These are phyloP conservation scores for Eutolmus rufibarbis DNA, from an alignment of 2,888 invertebrate genomes.

Conservation along the genomic window DNA sequence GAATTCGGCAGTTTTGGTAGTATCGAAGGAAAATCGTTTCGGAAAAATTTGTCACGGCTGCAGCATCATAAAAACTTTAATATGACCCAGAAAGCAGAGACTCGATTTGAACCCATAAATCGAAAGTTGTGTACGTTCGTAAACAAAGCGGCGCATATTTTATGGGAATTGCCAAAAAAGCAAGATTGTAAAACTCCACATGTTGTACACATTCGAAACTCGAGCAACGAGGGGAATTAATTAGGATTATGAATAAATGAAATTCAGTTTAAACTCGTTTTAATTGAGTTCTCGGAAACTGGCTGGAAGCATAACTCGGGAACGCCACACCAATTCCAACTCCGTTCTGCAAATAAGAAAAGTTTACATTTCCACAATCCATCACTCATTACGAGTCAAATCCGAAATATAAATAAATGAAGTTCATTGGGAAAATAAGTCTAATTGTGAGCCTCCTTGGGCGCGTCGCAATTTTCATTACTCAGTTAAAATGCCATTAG, in stretches of 20 bases:
- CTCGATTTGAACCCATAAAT: not conserved
- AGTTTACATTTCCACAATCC: not conserved
- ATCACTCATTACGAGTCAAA: not conserved
- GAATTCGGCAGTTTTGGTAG: not conserved
- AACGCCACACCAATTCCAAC: not conserved
- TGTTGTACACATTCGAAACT: not conserved
- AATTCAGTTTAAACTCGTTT: not conserved
- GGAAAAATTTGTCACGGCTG: not conserved
- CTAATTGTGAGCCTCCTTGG: not conserved
- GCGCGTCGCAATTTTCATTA: not conserved
- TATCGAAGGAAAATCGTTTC: not conserved
- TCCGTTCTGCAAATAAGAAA: not conserved
- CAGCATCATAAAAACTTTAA: not conserved
- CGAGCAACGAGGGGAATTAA: not conserved
- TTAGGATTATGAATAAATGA: slow-evolving; percentile 5
- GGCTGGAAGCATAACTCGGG: not conserved
- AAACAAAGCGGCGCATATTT: not conserved
- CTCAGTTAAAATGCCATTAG: slow-evolving; percentile 8
- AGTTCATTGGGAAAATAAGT: not conserved
- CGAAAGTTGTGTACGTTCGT: not conserved
- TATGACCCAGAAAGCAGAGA: not conserved
- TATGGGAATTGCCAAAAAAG: not conserved
- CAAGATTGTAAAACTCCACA: not conserved
- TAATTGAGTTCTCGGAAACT: not conserved
- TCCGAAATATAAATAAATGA: not conserved